These are phyloP conservation scores for Pelodytes ibericus DNA, from an alignment of 2,797 vertebrate species.

Conservation along the genomic window DNA sequence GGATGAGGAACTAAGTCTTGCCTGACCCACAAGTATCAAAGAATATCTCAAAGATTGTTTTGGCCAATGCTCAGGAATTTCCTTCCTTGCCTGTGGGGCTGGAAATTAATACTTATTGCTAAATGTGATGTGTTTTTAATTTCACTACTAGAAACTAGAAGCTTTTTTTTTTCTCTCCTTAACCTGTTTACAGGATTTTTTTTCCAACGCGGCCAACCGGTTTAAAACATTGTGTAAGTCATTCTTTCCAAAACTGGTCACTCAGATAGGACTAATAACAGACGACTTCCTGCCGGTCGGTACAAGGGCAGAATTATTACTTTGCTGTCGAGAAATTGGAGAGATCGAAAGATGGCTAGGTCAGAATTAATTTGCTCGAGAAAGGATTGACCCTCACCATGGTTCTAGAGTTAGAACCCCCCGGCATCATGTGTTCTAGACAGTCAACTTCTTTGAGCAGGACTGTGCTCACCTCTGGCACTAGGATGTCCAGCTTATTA, in stretches of 20 bases:
- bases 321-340: too few relatives aligned
- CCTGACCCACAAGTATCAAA: conserved; percentile 61
- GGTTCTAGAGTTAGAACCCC: too few relatives aligned
- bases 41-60: conserved; percentile 66
- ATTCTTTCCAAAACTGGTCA: neutral
- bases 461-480: too few relatives aligned
- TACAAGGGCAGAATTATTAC: too few relatives aligned
- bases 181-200: conserved; percentile 21
- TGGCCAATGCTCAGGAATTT: conserved; percentile 69
- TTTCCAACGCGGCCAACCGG: neutral
- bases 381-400: too few relatives aligned
- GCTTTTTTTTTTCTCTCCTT: conserved; percentile 21
- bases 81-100: conserved; percentile 68
- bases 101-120: conserved; percentile 68
- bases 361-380: too few relatives aligned
- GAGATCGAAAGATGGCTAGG: too few relatives aligned
- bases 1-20: conserved; percentile 57
- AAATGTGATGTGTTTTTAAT: conserved; percentile 68
- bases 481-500: too few relatives aligned
- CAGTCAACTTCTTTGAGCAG: too few relatives aligned
- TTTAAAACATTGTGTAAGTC: neutral
- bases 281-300: too few relatives aligned
- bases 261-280: neutral
- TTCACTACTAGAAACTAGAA: conserved; percentile 45
- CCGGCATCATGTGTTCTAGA: too few relatives aligned